A percentile compares a stretch with the other conserved stretches of the same genome.
Evolutionary conservation across 2,113 vertebrate species (phyloP).

Genomic region (Emberiza fucata): DNA sequence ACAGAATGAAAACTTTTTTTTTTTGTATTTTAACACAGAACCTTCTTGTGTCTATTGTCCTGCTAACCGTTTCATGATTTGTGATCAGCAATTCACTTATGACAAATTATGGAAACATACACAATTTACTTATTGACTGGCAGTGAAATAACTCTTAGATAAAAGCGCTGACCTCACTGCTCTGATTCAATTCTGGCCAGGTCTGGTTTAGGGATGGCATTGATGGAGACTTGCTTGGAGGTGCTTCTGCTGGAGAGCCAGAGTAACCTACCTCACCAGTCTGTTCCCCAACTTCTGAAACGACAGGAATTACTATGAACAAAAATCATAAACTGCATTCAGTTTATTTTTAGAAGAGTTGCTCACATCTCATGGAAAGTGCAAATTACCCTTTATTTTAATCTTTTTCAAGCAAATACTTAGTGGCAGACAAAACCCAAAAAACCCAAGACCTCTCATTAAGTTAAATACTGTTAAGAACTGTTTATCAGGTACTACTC

Average conservation of each 20-base stretch:
- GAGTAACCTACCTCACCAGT: conserved; percentile 88
- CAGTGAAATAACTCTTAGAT: conserved; percentile 11
- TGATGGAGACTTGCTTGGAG: conserved; percentile 96
- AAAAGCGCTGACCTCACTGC: conserved; percentile 88
- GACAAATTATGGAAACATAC: not conserved
- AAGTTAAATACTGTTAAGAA: not conserved
- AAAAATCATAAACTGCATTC: not conserved
- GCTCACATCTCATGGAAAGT: not conserved
- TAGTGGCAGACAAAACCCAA: not conserved
- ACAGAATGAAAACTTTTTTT: not conserved
- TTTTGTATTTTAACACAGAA: not conserved
- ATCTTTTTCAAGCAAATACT: not conserved
- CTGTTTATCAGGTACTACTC: not conserved
- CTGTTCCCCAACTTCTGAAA: conserved; percentile 83
- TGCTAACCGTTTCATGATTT: not conserved
- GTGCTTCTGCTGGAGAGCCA: conserved; percentile 91
- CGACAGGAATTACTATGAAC: conserved; percentile 56
- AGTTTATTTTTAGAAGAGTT: not conserved
- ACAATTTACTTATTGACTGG: not conserved
- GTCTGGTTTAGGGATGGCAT: conserved; percentile 99
- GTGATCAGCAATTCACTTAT: not conserved
- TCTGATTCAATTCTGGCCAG: conserved; percentile 98
- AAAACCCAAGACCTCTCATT: not conserved
- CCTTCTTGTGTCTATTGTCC: not conserved
- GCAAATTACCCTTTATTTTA: not conserved